Evolutionary conservation across 2,888 invertebrate genomes (phyloP), one percentile per base, ranked within the genome.

Genomic region (Keiferia lycopersicella): DNA sequence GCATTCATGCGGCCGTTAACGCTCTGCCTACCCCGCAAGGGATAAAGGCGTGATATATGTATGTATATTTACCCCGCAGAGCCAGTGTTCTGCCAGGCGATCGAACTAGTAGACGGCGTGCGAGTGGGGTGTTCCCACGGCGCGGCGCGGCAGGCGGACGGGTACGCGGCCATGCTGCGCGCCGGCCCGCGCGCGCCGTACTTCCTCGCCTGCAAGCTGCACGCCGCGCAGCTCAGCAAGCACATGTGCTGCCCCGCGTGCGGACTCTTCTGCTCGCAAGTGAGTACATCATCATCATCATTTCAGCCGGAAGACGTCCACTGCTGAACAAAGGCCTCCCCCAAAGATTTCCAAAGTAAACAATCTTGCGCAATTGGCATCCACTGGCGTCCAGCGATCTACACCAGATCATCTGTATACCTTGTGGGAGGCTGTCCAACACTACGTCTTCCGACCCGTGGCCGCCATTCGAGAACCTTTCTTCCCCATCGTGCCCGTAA

Each of bases 171-270:
- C 61, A 61, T 64, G 38, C n/a, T 61, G 34, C 60, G 65, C 14
- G 61, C 66, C 18, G 68, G 73, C 12, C 93, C 93, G 3, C 91
- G 95, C 56, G 94, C 97, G 61, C 96, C 97, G 11, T 98, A 95
- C 84, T 93, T 96, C 81, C 94, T 96, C 18, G 91, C 96, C 26
- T 98, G 98, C 82, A 93, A 94, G 60, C 93, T 95, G 73, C 98
- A 98, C 84, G 93, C 94, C 66, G 94, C 95, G 73, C 93, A 97
- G 66, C 87, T 98, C 66, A 87, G 93, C 14, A 87, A 93, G 45
- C 98, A 98, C 84, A 96, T 97, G 83, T 97, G 97, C 82, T 98
- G 98, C 79, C 96, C 98, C 0, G 95, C 95, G 0, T 98, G 98
- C 86, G 88, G 98, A 7, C 88, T 97, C 62, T 98, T 97, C 83